Evolutionary conservation across 2,888 invertebrate genomes (phyloP), one percentile per base, ranked within the genome.

Genomic region (Drosophila phalerata): DNA sequence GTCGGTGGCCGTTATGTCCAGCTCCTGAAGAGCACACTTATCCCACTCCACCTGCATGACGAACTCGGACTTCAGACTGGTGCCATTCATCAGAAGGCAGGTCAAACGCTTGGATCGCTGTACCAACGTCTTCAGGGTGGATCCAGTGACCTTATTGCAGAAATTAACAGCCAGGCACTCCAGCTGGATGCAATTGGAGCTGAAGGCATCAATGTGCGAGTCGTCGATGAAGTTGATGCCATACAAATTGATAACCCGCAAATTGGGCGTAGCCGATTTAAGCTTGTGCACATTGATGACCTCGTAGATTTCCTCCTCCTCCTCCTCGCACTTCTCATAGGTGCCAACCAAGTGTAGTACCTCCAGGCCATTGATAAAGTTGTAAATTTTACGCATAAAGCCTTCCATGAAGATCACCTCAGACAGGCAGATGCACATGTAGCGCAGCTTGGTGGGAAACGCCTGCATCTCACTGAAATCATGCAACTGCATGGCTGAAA

Each of bases 371-470:
- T 99, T 99, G 90, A 99, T 98, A 90, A 99, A 99, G 92, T 99
- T 99, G 93, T 99, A 99, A 76, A 99, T 99, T 93, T 99, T 98
- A 79, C 99, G 94, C 98, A 99, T 99, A 92, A 99, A 99, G 13
- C 99, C 99, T 92, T 99, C 99, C 97, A 99, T 98, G 93, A 99
- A 99, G 93, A 99, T 99, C 77, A 99, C 91, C 93, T 99, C 99
- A 0, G 98, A 99, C 42, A 99, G 94, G 82, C 99, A 99, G 90
- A 99, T 97, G 92, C 98, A 97, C 93, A 99, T 95, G 92, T 98
- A 98, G 48, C 96, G 96, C 66, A 99, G 93, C 92, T 99, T 98
- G 10, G 99, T 98, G 3, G 99, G 99, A 92, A 99, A 99, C 17
- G 98, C 97, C 93, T 99, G 98, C 94, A 99, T 96, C 93, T 98